Evolutionary conservation across 2,113 vertebrate genomes (phyloP).

Genomic region (Ictidomys tridecemlineatus): DNA sequence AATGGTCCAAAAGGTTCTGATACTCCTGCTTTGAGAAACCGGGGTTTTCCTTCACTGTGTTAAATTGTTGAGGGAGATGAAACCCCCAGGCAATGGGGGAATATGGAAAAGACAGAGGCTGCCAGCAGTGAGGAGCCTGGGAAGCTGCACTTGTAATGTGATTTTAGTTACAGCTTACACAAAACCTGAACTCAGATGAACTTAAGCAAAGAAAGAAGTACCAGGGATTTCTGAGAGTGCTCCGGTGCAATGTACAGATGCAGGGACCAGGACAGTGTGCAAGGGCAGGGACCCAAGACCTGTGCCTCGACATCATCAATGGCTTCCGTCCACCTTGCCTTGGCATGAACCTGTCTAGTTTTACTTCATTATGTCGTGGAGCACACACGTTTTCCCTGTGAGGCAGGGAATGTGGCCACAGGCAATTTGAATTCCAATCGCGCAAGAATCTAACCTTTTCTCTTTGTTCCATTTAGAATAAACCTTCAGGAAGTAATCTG

Average conservation of each 20-base stretch:
- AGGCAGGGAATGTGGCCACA: background rate
- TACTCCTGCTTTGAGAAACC: background rate
- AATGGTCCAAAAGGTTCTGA: background rate
- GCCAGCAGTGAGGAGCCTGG: background rate
- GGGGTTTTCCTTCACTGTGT: background rate
- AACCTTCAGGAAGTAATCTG: background rate
- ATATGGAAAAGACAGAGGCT: background rate
- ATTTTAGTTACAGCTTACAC: background rate
- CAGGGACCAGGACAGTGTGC: background rate
- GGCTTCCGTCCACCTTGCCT: background rate
- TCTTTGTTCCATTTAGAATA: background rate
- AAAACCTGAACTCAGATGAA: background rate
- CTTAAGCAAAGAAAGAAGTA: background rate
- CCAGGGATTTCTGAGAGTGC: background rate
- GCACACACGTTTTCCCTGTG: background rate
- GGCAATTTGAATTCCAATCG: background rate
- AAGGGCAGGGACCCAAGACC: background rate
- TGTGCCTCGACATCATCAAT: too few relatives aligned
- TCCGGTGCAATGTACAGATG: background rate
- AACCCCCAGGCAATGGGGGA: background rate
- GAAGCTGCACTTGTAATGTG: background rate
- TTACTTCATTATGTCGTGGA: background rate
- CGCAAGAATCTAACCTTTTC: background rate
- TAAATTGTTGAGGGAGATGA: background rate
- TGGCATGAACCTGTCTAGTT: accelerated